phyloP scores from a whole-genome alignment of 2,113 vertebrate genomes.

The Microtus richardsoni region DNA sequence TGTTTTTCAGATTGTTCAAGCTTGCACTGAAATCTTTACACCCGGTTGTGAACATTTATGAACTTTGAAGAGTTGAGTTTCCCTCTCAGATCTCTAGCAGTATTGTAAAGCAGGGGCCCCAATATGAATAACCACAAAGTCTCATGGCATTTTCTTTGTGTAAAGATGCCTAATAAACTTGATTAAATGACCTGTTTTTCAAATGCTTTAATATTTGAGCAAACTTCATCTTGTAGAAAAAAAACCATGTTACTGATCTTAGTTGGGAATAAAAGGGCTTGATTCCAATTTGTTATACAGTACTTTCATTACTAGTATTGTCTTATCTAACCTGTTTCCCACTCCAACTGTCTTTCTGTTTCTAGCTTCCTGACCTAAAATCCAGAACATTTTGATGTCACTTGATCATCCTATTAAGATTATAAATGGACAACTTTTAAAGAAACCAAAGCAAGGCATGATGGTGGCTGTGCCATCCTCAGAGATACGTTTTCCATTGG shows the following conservation, averaged over 20 bases:
- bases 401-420: background rate
- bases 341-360: background rate
- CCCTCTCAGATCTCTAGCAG: background rate
- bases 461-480: background rate
- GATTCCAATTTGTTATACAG: background rate
- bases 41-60: background rate
- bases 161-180: background rate
- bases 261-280: background rate
- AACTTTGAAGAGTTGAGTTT: background rate
- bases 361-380: background rate
- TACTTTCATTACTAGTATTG: background rate
- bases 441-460: background rate
- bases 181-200: background rate
- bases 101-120: background rate
- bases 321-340: background rate
- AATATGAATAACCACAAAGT: background rate
- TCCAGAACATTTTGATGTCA: background rate
- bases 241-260: background rate
- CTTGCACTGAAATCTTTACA: background rate
- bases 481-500: background rate
- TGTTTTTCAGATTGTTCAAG: background rate
- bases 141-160: background rate
- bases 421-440: background rate
- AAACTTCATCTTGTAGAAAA: background rate
- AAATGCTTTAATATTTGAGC: background rate